Evolutionary conservation across 2,113 vertebrate species (phyloP).

Genomic region (Xyrauchen texanus): DNA sequence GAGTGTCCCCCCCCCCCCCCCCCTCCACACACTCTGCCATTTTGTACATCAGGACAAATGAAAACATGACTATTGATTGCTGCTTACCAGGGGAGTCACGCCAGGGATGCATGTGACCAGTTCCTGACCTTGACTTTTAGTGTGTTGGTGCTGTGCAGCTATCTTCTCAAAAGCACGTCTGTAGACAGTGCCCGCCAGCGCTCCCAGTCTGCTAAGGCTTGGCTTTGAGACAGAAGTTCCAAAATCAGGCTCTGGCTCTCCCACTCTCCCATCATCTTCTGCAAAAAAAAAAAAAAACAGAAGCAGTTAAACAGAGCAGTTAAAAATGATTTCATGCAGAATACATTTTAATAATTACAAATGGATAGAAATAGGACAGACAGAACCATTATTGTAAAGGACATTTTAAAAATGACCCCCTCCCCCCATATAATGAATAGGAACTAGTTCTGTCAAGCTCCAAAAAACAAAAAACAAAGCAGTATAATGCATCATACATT

Average conservation of each 20-base stretch:
- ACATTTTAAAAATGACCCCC: no score
- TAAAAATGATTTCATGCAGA: background rate
- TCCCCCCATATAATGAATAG: no score
- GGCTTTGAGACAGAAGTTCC: conserved; percentile 27
- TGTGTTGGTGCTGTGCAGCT: conserved; percentile 29
- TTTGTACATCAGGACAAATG: background rate
- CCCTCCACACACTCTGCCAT: background rate
- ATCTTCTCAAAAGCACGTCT: conserved; percentile 67
- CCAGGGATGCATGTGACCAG: conserved; percentile 70
- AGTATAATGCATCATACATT: no score
- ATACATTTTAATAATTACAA: background rate
- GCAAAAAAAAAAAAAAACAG: background rate
- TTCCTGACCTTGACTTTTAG: conserved; percentile 67
- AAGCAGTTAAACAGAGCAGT: background rate
- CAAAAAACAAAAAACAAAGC: no score
- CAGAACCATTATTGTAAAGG: no score
- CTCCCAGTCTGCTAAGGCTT: conserved; percentile 57
- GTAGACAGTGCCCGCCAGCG: conserved; percentile 60
- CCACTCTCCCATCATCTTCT: conserved; percentile 35
- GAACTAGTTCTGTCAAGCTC: no score
- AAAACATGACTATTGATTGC: background rate
- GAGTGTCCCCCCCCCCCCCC: no score
- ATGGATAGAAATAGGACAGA: background rate
- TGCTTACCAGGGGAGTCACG: conserved; percentile 52
- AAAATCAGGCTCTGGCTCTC: conserved; percentile 30